These are phyloP conservation scores for Xenops minutus DNA, from an alignment of 2,797 vertebrate genomes.

Conservation along the genomic window DNA sequence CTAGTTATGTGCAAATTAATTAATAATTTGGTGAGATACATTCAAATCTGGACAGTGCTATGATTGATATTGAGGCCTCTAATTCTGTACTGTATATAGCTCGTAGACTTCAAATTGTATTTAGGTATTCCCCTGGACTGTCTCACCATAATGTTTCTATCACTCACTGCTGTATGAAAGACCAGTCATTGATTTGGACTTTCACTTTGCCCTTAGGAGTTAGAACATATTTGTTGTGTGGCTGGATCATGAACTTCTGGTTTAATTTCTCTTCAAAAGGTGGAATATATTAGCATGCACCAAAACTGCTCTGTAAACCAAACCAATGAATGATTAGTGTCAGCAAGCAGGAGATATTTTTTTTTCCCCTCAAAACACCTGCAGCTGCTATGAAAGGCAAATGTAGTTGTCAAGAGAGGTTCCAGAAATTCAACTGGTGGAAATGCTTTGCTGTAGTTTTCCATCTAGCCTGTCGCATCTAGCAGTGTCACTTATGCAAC, in stretches of 20 bases:
- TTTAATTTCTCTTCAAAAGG: neutral
- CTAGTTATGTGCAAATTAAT: neutral
- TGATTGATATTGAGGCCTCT: neutral
- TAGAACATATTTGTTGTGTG: neutral
- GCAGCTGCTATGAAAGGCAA: neutral
- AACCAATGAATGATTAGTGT: neutral
- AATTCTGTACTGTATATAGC: neutral
- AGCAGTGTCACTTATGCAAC: neutral
- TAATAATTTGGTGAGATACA: neutral
- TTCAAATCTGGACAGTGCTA: neutral
- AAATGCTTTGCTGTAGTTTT: neutral
- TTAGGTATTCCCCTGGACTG: neutral
- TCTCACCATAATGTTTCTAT: neutral
- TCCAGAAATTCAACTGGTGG: neutral
- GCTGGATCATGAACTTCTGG: neutral
- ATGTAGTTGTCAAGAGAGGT: neutral
- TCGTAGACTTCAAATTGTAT: neutral
- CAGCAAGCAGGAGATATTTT: neutral
- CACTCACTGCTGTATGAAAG: neutral
- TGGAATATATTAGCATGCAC: neutral
- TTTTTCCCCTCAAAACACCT: neutral
- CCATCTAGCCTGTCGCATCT: neutral
- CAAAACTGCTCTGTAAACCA: neutral
- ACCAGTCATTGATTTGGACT: neutral
- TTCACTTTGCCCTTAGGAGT: neutral